Evolutionary conservation across 92 coral and sea anemone genomes (phyloP), one percentile per base, ranked within the genome.

Genomic region (Actinernus sp.): DNA sequence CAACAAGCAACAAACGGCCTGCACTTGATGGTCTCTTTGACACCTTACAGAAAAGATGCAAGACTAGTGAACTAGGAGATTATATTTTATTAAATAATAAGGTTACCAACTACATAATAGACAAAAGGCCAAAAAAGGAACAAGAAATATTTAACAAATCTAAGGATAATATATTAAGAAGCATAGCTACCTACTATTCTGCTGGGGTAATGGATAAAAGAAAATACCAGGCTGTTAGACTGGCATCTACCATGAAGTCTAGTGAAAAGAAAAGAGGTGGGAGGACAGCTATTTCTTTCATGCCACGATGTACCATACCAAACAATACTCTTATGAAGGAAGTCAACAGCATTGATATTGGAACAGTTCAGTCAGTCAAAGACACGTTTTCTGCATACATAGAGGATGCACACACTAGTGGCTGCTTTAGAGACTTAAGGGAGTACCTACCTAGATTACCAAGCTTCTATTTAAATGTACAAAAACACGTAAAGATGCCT

Each of bases 361-460:
- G 70, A 19, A 49, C 58, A 14, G 70, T 72, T 3, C 34, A 33
- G 28, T 60, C 70, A 3, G 28, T 72, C 14, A 12, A 59, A 26
- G 79, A 72, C 12, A 13, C 32, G 16, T 72, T 27, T 26, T 21
- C 79, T 57, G 22, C 25, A 33, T 14, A 13, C 43, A n/a, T n/a
- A n/a, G 86, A 78, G 58, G 68, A 76, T 46, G 57, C 61, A 20
- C 29, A 45, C 32, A n/a, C 28, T 25, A 71, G 32, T 60, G 71
- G 81, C 50, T 65, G 83, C 72, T 67, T 31, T 31, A 18, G 88
- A 18, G 88, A 66, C 37, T 61, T 82, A 1, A 31, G 83, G 59
- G 83, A 82, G 56, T 82, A 65, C 39, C 55, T 82, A 32, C 88
- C 83, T 12, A 65, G 83, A 63, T 68, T 74, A 26, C 77, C 78